A percentile compares a stretch with the other conserved stretches of the same genome.
These are phyloP conservation scores for Dynastes grantii DNA, from an alignment of 2,888 invertebrate species.

Conservation along the genomic window DNA sequence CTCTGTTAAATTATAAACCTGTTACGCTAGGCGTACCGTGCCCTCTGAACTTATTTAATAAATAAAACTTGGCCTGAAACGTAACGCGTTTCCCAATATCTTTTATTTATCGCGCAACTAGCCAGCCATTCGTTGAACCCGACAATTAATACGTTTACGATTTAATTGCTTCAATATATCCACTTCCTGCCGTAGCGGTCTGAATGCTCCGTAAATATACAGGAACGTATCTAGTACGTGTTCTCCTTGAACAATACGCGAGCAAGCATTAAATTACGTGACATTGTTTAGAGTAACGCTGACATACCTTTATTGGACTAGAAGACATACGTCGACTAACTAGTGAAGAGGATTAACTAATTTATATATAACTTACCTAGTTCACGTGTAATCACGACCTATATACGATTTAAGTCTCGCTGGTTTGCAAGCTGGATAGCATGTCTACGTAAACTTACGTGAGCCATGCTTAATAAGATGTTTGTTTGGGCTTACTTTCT, in stretches of 20 bases:
- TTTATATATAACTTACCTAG: slow-evolving; percentile 31
- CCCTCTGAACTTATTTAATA: no score
- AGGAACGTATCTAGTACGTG: not conserved
- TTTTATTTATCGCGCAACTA: no score
- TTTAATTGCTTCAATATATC: not conserved
- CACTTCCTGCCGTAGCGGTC: not conserved
- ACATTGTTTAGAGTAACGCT: slow-evolving; percentile 44
- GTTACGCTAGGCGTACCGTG: no score
- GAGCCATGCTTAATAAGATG: slow-evolving; percentile 20
- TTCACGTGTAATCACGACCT: slow-evolving; percentile 13
- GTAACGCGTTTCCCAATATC: no score
- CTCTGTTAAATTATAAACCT: no score
- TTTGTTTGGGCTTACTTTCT: not conserved
- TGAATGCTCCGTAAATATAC: slow-evolving; percentile 30
- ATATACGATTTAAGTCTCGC: not conserved
- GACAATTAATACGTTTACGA: no score
- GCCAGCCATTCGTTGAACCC: no score
- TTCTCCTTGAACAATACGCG: slow-evolving; percentile 32
- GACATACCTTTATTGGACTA: slow-evolving; percentile 39
- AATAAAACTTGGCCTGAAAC: no score
- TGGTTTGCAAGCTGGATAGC: slow-evolving; percentile 9
- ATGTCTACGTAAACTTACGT: slow-evolving; percentile 28
- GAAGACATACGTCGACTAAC: slow-evolving; percentile 42
- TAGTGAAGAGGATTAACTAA: slow-evolving; percentile 44
- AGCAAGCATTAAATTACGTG: slow-evolving; percentile 44